Conservation (phyloP, 2,888 invertebrate genomes). For the Leucozona laternaria region DNA sequence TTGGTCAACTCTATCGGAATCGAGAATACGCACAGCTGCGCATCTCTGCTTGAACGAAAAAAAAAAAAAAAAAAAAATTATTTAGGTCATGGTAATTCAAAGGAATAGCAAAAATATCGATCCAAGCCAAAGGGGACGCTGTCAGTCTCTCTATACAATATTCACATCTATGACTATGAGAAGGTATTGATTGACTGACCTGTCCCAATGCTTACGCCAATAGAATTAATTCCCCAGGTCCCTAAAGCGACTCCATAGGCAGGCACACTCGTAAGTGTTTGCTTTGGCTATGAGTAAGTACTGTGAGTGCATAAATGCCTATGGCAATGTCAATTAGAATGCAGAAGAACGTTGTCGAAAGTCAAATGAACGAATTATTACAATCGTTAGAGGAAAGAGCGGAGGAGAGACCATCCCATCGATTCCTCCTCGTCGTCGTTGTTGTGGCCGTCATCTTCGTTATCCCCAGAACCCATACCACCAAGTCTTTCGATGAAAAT, state of each 20-base stretch:
- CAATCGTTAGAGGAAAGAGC: conserved; percentile 45
- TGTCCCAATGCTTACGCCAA: conserved; percentile 70
- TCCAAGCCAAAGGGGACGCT: conserved; percentile 15
- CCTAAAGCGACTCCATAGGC: conserved; percentile 1
- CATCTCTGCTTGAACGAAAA: conserved; percentile 43
- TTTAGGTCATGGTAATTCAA: conserved; percentile 71
- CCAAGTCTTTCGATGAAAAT: conserved; percentile 52
- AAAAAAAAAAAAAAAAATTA: conserved; percentile 24
- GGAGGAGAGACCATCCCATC: conserved; percentile 10
- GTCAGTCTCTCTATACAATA: background rate
- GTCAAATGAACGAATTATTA: conserved; percentile 65
- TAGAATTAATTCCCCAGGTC: conserved; percentile 63
- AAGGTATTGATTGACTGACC: conserved; percentile 74
- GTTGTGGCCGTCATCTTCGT: background rate
- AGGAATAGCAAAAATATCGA: conserved; percentile 64
- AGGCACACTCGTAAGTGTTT: background rate
- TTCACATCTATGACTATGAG: background rate
- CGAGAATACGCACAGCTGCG: conserved; percentile 62
- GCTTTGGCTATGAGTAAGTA: background rate
- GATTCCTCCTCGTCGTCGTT: background rate
- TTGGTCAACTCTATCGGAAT: conserved; percentile 9
- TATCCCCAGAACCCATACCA: background rate
- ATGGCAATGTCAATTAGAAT: conserved; percentile 71
- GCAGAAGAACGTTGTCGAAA: conserved; percentile 53
- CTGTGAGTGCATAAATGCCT: conserved; percentile 9